These are phyloP conservation scores for Sphaerophoria taeniata DNA, from an alignment of 2,888 invertebrate genomes.

Conservation along the genomic window DNA sequence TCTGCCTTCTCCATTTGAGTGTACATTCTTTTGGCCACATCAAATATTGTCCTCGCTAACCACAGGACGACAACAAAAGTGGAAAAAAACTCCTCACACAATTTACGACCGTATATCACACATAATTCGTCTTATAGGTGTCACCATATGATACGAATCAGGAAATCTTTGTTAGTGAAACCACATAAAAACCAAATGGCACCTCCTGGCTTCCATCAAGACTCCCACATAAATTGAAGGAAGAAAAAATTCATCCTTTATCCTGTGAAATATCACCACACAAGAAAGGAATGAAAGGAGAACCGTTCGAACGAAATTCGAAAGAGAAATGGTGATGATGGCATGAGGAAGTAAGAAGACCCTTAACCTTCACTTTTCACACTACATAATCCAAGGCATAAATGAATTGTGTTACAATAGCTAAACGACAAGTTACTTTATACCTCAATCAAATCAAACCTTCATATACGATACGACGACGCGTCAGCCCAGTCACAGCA, in stretches of 20 bases:
- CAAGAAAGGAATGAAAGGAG: not conserved
- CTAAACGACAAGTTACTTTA: constrained; percentile 4
- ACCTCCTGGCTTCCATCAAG: constrained; percentile 26
- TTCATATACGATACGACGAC: not conserved
- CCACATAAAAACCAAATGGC: constrained; percentile 21
- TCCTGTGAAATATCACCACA: not conserved
- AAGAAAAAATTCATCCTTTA: constrained; percentile 15
- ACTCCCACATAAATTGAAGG: constrained; percentile 10
- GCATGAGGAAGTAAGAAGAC: not conserved
- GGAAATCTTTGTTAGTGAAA: constrained; percentile 23
- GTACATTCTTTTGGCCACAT: not conserved
- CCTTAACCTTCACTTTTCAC: not conserved
- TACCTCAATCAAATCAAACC: constrained; percentile 15
- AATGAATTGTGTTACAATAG: constrained; percentile 26
- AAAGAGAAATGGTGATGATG: not conserved
- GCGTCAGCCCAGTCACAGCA: not conserved
- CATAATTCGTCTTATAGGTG: constrained; percentile 22
- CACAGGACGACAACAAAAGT: too few species aligned
- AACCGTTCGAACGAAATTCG: not conserved
- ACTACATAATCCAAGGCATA: not conserved
- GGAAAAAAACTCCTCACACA: constrained; percentile 1
- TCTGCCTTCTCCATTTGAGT: not conserved
- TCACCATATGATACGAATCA: constrained; percentile 32
- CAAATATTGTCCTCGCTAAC: not conserved
- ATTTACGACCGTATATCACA: constrained; percentile 18